Evolutionary conservation across 2,888 invertebrate species (phyloP).

Genomic region (Operophtera brumata): DNA sequence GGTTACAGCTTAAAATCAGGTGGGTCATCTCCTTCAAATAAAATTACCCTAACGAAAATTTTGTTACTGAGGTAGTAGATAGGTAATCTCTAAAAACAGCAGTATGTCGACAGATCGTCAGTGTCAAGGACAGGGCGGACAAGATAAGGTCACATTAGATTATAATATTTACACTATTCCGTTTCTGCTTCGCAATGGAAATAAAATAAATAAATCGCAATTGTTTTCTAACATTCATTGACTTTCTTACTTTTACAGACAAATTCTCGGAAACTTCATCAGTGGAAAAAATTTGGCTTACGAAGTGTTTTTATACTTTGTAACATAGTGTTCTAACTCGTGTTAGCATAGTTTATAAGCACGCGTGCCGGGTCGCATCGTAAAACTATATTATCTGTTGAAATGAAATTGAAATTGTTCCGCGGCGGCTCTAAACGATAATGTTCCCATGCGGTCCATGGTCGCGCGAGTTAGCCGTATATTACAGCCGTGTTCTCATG

Average conservation of each 20-base stretch:
- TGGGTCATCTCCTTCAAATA: too few relatives aligned
- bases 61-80: too few relatives aligned
- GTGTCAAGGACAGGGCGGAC: slow-evolving; percentile 21
- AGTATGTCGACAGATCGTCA: slow-evolving; percentile 6
- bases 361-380: slow-evolving; percentile 18
- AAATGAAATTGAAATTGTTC: background rate
- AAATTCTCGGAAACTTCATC: slow-evolving; percentile 15
- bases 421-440: slow-evolving; percentile 1
- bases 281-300: slow-evolving; percentile 14
- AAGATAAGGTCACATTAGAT: slow-evolving; percentile 10
- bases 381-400: slow-evolving; percentile 1
- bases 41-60: too few relatives aligned
- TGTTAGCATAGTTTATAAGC: slow-evolving; percentile 5
- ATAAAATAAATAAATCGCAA: background rate
- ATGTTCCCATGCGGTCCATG: slow-evolving; percentile 1
- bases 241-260: slow-evolving; percentile 6
- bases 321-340: background rate
- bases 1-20: too few relatives aligned
- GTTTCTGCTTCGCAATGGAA: background rate
- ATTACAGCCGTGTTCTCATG: background rate
- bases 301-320: slow-evolving; percentile 9
- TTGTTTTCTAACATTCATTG: background rate
- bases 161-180: slow-evolving; percentile 9
- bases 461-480: slow-evolving; percentile 4
- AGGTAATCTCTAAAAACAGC: slow-evolving; percentile 13